phyloP scores from a whole-genome alignment of 2,113 vertebrate species.

The Callipepla squamata region DNA sequence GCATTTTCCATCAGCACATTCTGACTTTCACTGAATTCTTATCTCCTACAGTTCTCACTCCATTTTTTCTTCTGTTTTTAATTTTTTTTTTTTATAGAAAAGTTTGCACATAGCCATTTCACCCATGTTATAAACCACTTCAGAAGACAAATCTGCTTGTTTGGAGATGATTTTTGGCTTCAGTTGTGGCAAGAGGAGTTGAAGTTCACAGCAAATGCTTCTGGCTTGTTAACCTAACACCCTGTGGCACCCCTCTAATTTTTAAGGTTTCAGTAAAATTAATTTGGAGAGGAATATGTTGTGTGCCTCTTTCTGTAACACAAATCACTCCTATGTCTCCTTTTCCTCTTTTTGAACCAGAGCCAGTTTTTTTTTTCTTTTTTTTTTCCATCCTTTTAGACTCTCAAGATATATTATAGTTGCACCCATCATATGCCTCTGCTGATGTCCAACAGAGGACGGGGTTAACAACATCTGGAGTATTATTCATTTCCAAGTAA shows the following conservation, averaged over 20 bases:
- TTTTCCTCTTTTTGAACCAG: neutral
- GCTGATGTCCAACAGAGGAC: conserved; percentile 11
- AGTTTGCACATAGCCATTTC: neutral
- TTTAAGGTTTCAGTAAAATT: conserved; percentile 35
- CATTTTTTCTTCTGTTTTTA: neutral
- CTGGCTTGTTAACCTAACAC: conserved; percentile 39
- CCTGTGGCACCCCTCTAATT: conserved; percentile 14
- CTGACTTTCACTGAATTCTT: neutral
- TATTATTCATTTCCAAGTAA: conserved; percentile 59
- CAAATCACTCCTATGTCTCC: neutral
- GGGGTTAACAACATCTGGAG: conserved; percentile 55
- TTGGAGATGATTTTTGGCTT: conserved; percentile 15
- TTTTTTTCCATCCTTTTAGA: neutral
- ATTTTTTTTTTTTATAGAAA: neutral
- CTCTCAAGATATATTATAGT: neutral
- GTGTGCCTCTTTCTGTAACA: neutral
- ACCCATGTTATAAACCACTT: conserved; percentile 27
- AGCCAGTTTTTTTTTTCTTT: neutral
- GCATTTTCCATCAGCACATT: neutral
- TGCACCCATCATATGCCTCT: neutral
- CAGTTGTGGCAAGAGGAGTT: conserved; percentile 5
- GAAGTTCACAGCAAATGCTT: conserved; percentile 28
- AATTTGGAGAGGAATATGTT: conserved; percentile 10
- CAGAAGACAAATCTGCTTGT: conserved; percentile 29
- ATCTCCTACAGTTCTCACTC: neutral